Evolutionary conservation across 1,140 invertebrate genomes (phyloP).

Genomic region (Ephestia elutella): DNA sequence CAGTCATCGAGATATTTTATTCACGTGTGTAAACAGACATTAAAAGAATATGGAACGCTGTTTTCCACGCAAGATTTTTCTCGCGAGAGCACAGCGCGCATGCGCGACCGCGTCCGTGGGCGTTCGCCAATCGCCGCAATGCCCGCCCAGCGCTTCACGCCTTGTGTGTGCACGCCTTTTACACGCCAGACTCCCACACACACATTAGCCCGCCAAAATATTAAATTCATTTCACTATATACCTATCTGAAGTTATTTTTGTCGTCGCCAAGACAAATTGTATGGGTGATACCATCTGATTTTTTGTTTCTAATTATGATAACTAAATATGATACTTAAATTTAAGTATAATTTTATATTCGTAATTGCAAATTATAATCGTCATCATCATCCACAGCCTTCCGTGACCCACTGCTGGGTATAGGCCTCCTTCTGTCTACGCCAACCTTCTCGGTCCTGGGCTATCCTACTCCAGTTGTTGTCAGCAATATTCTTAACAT

Average conservation of each 20-base stretch:
- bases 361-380: too few relatives aligned
- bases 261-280: background rate
- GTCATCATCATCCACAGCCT: too few relatives aligned
- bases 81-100: conserved; percentile 39
- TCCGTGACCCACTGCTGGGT: too few relatives aligned
- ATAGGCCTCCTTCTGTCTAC: too few relatives aligned
- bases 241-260: background rate
- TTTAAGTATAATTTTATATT: too few relatives aligned
- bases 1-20: conserved; percentile 37
- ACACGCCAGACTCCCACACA: conserved; percentile 25
- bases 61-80: conserved; percentile 64
- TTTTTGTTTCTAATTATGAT: too few relatives aligned
- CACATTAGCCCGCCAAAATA: conserved; percentile 13
- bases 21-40: conserved; percentile 53
- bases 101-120: conserved; percentile 62
- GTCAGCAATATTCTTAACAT: too few relatives aligned
- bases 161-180: conserved; percentile 38
- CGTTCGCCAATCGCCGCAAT: conserved; percentile 46
- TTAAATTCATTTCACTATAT: conserved; percentile 3
- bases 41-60: conserved; percentile 41
- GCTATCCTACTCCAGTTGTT: too few relatives aligned
- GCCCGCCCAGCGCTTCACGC: conserved; percentile 44
- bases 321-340: too few relatives aligned
- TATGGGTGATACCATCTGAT: background rate
- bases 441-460: too few relatives aligned